Base-by-base conservation (phyloP, 2,888 invertebrate species). In the Cataglyphis cursor region DNA sequence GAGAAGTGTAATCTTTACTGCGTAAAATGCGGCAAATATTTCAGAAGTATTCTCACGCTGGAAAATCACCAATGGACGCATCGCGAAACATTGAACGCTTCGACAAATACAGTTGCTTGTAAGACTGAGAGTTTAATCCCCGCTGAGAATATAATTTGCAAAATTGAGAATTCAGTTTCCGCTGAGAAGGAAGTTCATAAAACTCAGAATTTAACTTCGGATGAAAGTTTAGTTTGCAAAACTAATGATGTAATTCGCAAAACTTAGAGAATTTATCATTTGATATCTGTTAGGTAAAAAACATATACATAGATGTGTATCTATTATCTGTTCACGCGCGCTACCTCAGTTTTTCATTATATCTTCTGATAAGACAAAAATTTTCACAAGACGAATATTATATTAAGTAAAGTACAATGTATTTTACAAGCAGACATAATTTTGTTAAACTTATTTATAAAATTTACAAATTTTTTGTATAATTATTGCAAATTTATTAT, bases 1-100 rank as follows among this genome's bases (percentile, higher is more conserved):
- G 93, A 94, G 59, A 92, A 93, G 85, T 90, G 90, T 78, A 92
- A 92, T 24, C 92, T 90, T 85, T 89, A 91, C 81, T 94, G 94
- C 84, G 86, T 88, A 18, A 74, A 85, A 24, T 94, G 94, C 75
- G 88, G 90, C n/a, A 94, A 92, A 80, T 93, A 93, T 54, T 93
- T 94, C 81, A 94, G 92, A 78, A 93, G 93, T 0, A 91, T 92
- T 28, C 83, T 94, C 21, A 92, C 92, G 9, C 72, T 94, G 44
- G 90, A 91, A 18, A 93, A 92, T 87, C 94, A 94, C 28, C 90
- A 85, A 65, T 91, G 89, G 75, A 75, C 57, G 9, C 70, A 83
- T 59, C 82, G 85, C 24, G 41, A 72, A 1, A 9, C 12, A 15
- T 59, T 24, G 59, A 81, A 81, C n/a, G 5, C 18, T 61, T 48